These are phyloP conservation scores for Pachyramphus minor DNA, from an alignment of 2,113 vertebrate genomes.

Conservation along the genomic window DNA sequence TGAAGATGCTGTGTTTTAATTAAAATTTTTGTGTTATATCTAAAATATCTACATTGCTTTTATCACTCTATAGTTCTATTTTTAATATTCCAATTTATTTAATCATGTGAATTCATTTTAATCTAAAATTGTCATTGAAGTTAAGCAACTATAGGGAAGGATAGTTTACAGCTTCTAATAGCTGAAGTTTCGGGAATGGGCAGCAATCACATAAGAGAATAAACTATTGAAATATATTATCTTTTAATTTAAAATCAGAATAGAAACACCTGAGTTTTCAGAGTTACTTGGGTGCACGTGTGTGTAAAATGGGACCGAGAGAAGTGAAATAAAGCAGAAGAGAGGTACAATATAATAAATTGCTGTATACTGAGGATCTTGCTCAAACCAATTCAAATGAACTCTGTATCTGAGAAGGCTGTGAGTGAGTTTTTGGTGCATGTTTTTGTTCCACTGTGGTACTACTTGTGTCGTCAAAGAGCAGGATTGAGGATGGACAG, in stretches of 20 bases:
- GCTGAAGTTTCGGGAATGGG: background rate
- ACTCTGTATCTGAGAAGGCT: background rate
- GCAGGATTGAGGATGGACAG: background rate
- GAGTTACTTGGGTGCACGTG: background rate
- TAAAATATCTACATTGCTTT: conserved; percentile 43
- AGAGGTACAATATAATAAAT: background rate
- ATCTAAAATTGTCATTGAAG: background rate
- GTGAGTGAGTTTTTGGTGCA: background rate
- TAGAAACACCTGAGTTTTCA: background rate
- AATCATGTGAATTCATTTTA: background rate
- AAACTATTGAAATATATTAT: background rate
- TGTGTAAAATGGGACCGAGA: background rate
- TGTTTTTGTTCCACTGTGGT: background rate
- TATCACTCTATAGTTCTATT: conserved; percentile 16
- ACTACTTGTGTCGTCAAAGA: background rate
- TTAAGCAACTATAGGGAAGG: background rate
- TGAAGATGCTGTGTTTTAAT: conserved; percentile 36
- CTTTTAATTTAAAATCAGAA: background rate
- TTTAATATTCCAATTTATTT: conserved; percentile 42
- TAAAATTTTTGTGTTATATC: conserved; percentile 19
- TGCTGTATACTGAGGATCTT: background rate
- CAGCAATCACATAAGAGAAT: background rate
- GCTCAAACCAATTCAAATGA: background rate
- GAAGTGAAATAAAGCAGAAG: background rate
- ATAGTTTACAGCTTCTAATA: background rate